Base-by-base conservation (phyloP, 2,888 invertebrate genomes). In the Eupithecia inturbata region DNA sequence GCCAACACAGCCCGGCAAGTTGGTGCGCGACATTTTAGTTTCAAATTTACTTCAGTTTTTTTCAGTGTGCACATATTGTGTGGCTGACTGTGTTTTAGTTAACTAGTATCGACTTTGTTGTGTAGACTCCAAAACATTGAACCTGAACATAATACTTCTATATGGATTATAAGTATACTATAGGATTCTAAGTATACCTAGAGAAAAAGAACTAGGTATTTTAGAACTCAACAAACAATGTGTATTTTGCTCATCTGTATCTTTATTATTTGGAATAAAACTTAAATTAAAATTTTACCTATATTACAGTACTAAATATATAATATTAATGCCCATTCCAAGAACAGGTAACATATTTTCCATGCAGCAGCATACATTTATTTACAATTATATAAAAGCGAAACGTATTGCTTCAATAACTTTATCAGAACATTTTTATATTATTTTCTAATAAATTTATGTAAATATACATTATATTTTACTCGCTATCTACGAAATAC, bases 351-450 rank as follows among this genome's bases (percentile, higher is more conserved):
- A 78, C 76, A 72, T 81, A 80, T 83, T 81, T 82, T 84, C 78
- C 82, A 84, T 84, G 80, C 80, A 76, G 77, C 74, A 78, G 83
- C 83, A 85, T 83, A 83, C 68, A 74, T 74, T 36, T 85, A 86
- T 85, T 80, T 84, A 86, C 86, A 87, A 79, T 82, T 79, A 75
- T 70, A 68, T 86, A 84, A 86, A 91, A 92, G 92, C 92, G 89
- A 89, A 85, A 86, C 74, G 84, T 93, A 92, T 92, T 92, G 91
- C 91, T 92, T 84, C 75, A 74, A 78, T 82, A 81, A 81, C 68
- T 68, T 71, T 45, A 71, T 77, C 71, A 77, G 71, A 78, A 77
- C 78, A 64, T 64, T 73, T 22, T 73, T 74, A 70, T 33, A 63
- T 53, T 71, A 77, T 71, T 68, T 12, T 28, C 63, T 72, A 69